These are phyloP conservation scores for Lethrus apterus DNA, from an alignment of 1,140 invertebrate species.

Conservation along the genomic window DNA sequence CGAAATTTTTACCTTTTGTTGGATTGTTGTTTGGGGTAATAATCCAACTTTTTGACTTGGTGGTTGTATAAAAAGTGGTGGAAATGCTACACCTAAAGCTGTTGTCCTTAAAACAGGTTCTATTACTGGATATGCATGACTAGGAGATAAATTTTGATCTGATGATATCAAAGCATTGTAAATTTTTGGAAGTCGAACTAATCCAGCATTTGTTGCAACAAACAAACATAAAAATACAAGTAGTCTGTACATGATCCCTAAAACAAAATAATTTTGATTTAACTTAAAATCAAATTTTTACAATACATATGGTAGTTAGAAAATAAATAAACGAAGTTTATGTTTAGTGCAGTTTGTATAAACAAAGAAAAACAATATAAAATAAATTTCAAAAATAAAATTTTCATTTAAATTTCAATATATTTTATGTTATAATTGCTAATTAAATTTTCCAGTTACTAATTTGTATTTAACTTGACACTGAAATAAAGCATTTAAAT, in stretches of 20 bases:
- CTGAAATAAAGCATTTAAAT: too few species aligned
- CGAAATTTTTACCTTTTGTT: conserved; percentile 1
- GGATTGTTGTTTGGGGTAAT: background rate
- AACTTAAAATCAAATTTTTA: too few species aligned
- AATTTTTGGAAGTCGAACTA: conserved; percentile 55
- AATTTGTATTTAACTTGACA: too few species aligned
- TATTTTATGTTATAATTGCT: too few species aligned
- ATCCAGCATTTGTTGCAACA: conserved; percentile 52
- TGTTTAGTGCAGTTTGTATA: too few species aligned
- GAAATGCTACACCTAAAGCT: conserved; percentile 47
- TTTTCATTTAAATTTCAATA: too few species aligned
- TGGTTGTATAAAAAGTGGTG: conserved; percentile 33
- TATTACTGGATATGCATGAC: conserved; percentile 62
- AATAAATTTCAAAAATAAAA: too few species aligned
- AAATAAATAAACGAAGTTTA: too few species aligned
- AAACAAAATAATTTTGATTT: background rate
- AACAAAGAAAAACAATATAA: too few species aligned
- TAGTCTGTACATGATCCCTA: conserved; percentile 18
- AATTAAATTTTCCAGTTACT: too few species aligned
- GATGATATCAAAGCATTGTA: conserved; percentile 71
- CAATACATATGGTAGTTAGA: too few species aligned
- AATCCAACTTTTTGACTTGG: background rate
- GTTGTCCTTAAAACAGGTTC: conserved; percentile 58
- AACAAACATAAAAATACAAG: conserved; percentile 51
- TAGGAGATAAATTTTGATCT: conserved; percentile 63